These are phyloP conservation scores for Desoria tigrina DNA, from an alignment of 2,888 invertebrate species.

Conservation along the genomic window DNA sequence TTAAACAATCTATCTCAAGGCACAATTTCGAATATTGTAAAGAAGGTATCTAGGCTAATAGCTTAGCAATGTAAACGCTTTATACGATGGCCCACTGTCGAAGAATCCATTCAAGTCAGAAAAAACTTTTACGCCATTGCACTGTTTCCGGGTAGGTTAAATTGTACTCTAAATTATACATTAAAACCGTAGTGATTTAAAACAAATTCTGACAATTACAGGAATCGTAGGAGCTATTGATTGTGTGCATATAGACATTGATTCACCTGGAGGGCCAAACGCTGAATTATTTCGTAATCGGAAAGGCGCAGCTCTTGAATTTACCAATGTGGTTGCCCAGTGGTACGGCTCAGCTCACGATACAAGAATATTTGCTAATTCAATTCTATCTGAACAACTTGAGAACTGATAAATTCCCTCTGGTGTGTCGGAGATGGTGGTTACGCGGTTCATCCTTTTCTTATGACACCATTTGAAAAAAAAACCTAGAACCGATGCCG, in stretches of 20 bases:
- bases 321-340: slow-evolving; percentile 27
- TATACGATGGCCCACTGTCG: slow-evolving; percentile 21
- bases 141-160: slow-evolving; percentile 29
- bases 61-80: slow-evolving; percentile 6
- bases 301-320: slow-evolving; percentile 15
- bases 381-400: neutral
- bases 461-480: slow-evolving; percentile 26
- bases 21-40: slow-evolving; percentile 25
- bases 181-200: too few species aligned
- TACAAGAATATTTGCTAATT: slow-evolving; percentile 25
- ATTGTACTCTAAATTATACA: too few species aligned
- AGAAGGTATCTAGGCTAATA: slow-evolving; percentile 21
- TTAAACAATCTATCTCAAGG: slow-evolving; percentile 18
- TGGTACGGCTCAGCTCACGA: slow-evolving; percentile 37
- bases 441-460: slow-evolving; percentile 16
- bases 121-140: slow-evolving; percentile 21
- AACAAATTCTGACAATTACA: neutral
- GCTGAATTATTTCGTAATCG: too few species aligned
- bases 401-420: slow-evolving; percentile 11
- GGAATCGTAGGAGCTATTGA: slow-evolving; percentile 32
- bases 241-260: slow-evolving; percentile 28
- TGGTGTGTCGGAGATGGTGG: slow-evolving; percentile 33
- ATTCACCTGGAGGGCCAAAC: slow-evolving; percentile 31
- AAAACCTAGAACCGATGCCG: neutral
- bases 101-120: slow-evolving; percentile 8